Evolutionary conservation across 1,140 invertebrate genomes (phyloP).

Genomic region (Atta cephalotes): DNA sequence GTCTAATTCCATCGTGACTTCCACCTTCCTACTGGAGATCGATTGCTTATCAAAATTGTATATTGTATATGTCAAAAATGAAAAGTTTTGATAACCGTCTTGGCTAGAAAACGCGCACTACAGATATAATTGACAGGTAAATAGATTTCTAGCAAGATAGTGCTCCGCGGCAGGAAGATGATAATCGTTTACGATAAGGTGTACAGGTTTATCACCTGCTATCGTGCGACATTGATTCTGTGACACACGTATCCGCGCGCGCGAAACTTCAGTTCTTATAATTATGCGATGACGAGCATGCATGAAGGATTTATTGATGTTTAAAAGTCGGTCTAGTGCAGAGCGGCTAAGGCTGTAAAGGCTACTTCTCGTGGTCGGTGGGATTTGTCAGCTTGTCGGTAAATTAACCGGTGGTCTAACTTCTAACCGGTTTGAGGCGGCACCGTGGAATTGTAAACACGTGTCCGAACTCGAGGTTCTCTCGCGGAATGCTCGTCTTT

Average conservation of each 20-base stretch:
- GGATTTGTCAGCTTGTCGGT: not conserved
- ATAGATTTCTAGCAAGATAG: too few species aligned
- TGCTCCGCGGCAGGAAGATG: too few species aligned
- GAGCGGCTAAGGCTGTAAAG: not conserved
- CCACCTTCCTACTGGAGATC: too few species aligned
- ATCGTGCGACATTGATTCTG: slow-evolving; percentile 11
- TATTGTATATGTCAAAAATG: too few species aligned
- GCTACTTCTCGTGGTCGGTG: slow-evolving; percentile 1
- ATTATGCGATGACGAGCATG: not conserved
- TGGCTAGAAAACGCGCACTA: too few species aligned
- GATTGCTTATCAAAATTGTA: too few species aligned
- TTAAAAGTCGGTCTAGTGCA: not conserved
- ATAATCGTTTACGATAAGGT: not conserved
- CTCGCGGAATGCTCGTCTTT: not conserved
- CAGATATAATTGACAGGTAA: too few species aligned
- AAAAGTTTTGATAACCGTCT: too few species aligned
- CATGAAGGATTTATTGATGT: not conserved
- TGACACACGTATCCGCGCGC: not conserved
- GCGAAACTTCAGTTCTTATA: not conserved
- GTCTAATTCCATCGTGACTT: too few species aligned
- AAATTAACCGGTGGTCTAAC: slow-evolving; percentile 37
- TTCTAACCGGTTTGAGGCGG: slow-evolving; percentile 51
- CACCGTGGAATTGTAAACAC: slow-evolving; percentile 40
- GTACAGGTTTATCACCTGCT: not conserved
- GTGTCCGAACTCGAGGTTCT: slow-evolving; percentile 17